Percentiles rank a stretch among this genome's conserved stretches.
Evolutionary conservation across 2,113 vertebrate species (phyloP).

Genomic region (Prionailurus viverrinus): DNA sequence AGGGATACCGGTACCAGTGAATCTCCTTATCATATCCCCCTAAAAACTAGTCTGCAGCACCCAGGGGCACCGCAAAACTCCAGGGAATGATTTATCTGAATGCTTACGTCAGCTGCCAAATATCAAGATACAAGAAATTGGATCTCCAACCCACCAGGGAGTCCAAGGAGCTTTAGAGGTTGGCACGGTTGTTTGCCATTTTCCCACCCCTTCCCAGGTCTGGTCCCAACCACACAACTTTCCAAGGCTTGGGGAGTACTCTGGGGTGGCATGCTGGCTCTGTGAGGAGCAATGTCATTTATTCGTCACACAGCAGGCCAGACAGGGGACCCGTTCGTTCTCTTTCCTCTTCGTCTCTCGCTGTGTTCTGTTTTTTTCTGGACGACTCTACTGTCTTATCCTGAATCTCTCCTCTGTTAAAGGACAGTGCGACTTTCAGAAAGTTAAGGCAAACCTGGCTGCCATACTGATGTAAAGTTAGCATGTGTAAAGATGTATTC

Average conservation of each 20-base stretch:
- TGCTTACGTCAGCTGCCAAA: background rate
- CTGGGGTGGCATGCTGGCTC: background rate
- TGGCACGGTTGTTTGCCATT: background rate
- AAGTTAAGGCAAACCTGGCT: conserved; percentile 50
- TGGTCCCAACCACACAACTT: background rate
- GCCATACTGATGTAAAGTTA: conserved; percentile 10
- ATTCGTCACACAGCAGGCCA: background rate
- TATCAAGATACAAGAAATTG: background rate
- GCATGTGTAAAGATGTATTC: conserved; percentile 42
- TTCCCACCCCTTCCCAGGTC: background rate
- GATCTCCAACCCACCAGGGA: background rate
- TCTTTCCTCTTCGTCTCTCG: background rate
- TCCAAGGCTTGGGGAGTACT: background rate
- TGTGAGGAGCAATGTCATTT: background rate
- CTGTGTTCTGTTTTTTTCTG: background rate
- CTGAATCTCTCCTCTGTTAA: background rate
- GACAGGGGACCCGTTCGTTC: background rate
- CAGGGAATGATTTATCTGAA: conserved; percentile 16
- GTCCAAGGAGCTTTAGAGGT: background rate
- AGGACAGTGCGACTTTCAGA: background rate
- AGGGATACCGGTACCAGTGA: background rate
- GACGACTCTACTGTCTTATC: background rate
- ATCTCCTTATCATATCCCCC: background rate
- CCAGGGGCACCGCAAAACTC: background rate
- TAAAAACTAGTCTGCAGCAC: background rate